Conservation (phyloP, 2,113 vertebrate genomes). For the Charadrius vociferus region DNA sequence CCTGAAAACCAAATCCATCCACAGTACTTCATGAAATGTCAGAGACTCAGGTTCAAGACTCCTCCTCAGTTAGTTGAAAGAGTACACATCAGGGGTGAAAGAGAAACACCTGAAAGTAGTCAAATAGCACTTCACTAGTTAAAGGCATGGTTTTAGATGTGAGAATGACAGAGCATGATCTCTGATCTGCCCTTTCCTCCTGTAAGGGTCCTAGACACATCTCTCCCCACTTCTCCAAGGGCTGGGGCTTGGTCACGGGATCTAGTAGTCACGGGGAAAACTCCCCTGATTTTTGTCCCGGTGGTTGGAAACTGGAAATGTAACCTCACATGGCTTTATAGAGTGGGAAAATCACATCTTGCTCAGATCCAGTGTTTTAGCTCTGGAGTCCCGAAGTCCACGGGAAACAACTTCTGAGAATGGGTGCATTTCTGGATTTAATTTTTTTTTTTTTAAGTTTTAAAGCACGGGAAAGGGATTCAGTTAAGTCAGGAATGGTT, state of each 20-base stretch:
- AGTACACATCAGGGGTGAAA: background rate
- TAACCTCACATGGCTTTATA: background rate
- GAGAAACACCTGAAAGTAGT: background rate
- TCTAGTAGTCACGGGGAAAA: background rate
- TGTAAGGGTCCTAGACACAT: accelerated
- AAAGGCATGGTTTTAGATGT: background rate
- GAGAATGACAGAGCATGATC: background rate
- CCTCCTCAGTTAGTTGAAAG: background rate
- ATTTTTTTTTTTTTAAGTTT: background rate
- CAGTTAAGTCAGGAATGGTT: background rate
- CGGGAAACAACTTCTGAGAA: background rate
- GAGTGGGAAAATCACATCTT: background rate
- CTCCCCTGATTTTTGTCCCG: background rate
- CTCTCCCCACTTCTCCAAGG: background rate
- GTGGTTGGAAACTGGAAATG: background rate
- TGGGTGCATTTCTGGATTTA: background rate
- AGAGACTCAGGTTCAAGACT: background rate
- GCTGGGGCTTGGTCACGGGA: accelerated
- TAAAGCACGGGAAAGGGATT: background rate
- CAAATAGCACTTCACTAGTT: background rate
- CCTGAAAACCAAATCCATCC: background rate
- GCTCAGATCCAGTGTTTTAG: background rate
- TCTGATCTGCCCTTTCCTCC: background rate
- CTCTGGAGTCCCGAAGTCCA: background rate
- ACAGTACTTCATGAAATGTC: background rate